These are phyloP conservation scores for Melanitta fusca DNA, from an alignment of 2,797 vertebrate genomes.

Conservation along the genomic window DNA sequence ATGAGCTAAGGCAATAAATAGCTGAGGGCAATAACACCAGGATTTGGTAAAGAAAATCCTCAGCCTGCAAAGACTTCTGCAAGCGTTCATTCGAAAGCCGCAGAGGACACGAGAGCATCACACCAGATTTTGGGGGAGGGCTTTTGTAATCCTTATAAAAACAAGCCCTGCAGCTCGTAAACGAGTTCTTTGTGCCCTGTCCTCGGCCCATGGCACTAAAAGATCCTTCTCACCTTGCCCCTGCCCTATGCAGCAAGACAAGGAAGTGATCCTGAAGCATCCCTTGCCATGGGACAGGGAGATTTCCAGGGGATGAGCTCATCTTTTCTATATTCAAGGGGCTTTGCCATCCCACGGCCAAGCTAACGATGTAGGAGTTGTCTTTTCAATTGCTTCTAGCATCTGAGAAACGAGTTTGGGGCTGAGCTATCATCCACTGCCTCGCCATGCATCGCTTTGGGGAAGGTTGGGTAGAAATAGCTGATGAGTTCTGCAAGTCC, in stretches of 20 bases:
- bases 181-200: not conserved
- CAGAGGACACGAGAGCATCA: rapidly evolving
- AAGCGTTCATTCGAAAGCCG: not conserved
- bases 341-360: rapidly evolving
- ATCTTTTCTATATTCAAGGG: not conserved
- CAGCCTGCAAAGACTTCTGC: not conserved
- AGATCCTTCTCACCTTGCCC: not conserved
- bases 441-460: not conserved
- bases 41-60: not conserved
- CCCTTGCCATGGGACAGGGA: not conserved
- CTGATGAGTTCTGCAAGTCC: not conserved
- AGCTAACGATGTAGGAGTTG: not conserved
- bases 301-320: not conserved
- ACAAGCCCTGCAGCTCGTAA: not conserved
- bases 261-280: not conserved
- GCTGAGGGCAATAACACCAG: rapidly evolving
- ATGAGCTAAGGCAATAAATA: rapidly evolving
- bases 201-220: rapidly evolving
- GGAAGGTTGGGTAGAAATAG: not conserved
- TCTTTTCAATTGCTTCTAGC: not conserved
- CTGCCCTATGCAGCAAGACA: not conserved
- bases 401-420: not conserved
- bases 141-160: not conserved
- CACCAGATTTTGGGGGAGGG: not conserved
- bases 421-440: rapidly evolving